Evolutionary conservation across 2,113 vertebrate genomes (phyloP).

Genomic region (Serilophus lunatus): DNA sequence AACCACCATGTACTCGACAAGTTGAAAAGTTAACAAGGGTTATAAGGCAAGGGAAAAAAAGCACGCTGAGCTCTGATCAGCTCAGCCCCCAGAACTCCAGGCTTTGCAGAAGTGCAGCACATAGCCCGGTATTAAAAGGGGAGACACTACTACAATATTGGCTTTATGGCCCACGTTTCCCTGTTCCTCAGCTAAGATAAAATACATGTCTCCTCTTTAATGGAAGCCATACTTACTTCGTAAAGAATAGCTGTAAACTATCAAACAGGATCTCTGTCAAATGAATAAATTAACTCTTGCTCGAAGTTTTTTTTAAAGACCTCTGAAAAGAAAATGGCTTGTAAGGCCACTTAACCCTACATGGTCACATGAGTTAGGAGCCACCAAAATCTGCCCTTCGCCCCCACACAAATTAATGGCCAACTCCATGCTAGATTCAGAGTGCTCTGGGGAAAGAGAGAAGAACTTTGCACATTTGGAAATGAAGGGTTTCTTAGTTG

Average conservation of each 20-base stretch:
- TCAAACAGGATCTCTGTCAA: not conserved
- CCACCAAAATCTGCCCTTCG: not conserved
- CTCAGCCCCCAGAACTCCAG: not conserved
- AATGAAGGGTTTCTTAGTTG: not conserved
- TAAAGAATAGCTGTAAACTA: not conserved
- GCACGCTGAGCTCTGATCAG: slow-evolving; percentile 22
- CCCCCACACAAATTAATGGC: not conserved
- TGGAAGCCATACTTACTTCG: slow-evolving; percentile 18
- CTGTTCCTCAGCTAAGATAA: slow-evolving; percentile 5
- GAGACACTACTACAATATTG: slow-evolving; percentile 28
- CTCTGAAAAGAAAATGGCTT: not conserved
- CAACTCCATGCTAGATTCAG: not conserved
- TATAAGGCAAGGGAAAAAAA: not conserved
- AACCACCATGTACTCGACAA: slow-evolving; percentile 44
- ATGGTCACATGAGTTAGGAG: accelerated
- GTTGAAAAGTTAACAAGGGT: slow-evolving; percentile 55
- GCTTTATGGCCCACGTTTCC: slow-evolving; percentile 5
- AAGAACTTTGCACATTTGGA: not conserved
- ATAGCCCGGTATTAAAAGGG: not conserved
- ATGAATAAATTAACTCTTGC: not conserved
- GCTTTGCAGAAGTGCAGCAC: slow-evolving; percentile 10
- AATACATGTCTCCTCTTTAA: slow-evolving; percentile 11
- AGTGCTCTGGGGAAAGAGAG: not conserved
- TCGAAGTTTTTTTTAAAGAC: not conserved
- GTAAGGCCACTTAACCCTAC: not conserved